Evolutionary conservation across 2,888 invertebrate species (phyloP).

Genomic region (Unio delphinus): DNA sequence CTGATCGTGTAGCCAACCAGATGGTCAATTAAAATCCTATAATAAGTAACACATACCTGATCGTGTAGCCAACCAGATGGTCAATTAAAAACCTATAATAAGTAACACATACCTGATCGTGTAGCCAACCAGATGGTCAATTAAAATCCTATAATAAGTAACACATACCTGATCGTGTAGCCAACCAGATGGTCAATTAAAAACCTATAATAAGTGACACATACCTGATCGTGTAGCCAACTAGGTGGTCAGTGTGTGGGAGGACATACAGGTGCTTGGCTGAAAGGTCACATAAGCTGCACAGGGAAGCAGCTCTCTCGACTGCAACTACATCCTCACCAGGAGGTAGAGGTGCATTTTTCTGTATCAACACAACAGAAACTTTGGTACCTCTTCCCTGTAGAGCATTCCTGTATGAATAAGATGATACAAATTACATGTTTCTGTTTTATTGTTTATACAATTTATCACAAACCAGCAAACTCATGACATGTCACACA

Average conservation of each 20-base stretch:
- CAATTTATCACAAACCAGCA: neutral
- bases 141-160: no score
- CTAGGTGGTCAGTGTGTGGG: conserved; percentile 87
- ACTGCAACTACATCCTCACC: conserved; percentile 81
- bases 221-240: conserved; percentile 78
- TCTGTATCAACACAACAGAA: conserved; percentile 91
- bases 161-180: no score
- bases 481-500: neutral
- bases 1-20: conserved; percentile 80
- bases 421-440: neutral
- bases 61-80: conserved; percentile 82
- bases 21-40: conserved; percentile 77
- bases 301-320: conserved; percentile 91
- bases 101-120: conserved; percentile 74
- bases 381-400: conserved; percentile 75
- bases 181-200: no score
- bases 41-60: conserved; percentile 72
- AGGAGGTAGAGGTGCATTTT: conserved; percentile 79
- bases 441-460: neutral
- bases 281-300: conserved; percentile 91
- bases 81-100: conserved; percentile 73
- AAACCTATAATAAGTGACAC: neutral
- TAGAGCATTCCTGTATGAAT: conserved; percentile 65
- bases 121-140: conserved; percentile 86
- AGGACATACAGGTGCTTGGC: conserved; percentile 93